Evolutionary conservation across 1,140 invertebrate genomes (phyloP).

Genomic region (Propsilocerus akamusi): DNA sequence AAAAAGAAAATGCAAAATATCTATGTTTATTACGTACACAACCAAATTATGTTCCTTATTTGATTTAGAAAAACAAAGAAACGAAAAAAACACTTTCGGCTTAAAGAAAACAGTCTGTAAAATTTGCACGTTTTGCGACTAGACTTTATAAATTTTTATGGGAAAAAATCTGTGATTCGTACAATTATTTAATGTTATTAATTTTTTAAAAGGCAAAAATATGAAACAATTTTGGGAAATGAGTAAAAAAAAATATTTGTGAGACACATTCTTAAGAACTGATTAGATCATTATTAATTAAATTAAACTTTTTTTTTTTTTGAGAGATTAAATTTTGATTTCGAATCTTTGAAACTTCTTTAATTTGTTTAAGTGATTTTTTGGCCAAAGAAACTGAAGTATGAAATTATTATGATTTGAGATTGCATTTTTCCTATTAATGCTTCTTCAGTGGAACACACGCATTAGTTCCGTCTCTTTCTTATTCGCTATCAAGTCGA

Average conservation of each 20-base stretch:
- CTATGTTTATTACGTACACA: neutral
- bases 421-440: too few species aligned
- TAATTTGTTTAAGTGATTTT: too few species aligned
- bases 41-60: constrained; percentile 1
- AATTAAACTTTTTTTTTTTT: neutral
- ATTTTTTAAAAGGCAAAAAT: constrained; percentile 2
- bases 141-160: constrained; percentile 1
- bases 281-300: constrained; percentile 8
- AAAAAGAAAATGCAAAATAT: neutral
- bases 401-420: too few species aligned
- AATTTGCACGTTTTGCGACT: neutral
- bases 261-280: constrained; percentile 6
- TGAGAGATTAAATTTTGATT: neutral
- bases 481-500: too few species aligned
- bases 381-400: too few species aligned
- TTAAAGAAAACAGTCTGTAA: neutral
- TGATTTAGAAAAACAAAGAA: neutral
- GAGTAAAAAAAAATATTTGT: constrained; percentile 3
- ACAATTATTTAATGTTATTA: constrained; percentile 2
- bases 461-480: too few species aligned
- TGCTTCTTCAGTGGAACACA: too few species aligned
- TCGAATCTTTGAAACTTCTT: too few species aligned
- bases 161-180: constrained; percentile 3
- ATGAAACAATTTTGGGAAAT: neutral
- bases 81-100: neutral